Percentiles rank a stretch among this genome's conserved stretches.
These are phyloP conservation scores for Magallana nippona DNA, from an alignment of 2,888 invertebrate genomes.

Conservation along the genomic window DNA sequence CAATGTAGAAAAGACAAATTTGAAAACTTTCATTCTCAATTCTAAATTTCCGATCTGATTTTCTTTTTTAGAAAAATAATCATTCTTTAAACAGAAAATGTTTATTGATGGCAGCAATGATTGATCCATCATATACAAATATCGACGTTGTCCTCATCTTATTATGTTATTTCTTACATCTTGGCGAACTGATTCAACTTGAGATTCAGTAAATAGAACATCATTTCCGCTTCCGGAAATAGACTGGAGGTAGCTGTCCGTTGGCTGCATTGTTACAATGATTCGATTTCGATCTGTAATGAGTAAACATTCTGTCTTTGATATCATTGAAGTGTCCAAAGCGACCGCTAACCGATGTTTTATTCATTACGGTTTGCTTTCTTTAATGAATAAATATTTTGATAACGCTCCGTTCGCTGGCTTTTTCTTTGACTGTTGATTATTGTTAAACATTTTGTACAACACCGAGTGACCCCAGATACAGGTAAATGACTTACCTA, in stretches of 20 bases:
- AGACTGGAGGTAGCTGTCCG: constrained; percentile 6
- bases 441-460: too few species aligned
- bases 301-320: neutral
- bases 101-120: too few species aligned
- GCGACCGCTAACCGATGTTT: neutral
- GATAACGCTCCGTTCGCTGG: neutral
- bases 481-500: constrained; percentile 57
- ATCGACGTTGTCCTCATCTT: too few species aligned
- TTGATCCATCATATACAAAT: too few species aligned
- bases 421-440: neutral
- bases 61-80: too few species aligned
- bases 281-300: constrained; percentile 21
- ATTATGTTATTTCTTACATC: neutral
- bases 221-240: constrained; percentile 23
- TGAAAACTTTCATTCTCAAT: too few species aligned
- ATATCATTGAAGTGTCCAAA: neutral
- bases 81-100: too few species aligned
- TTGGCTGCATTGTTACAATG: constrained; percentile 16
- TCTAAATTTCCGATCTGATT: too few species aligned
- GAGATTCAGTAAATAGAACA: neutral
- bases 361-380: constrained; percentile 13
- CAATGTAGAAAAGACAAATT: too few species aligned
- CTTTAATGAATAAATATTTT: constrained; percentile 24
- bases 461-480: neutral
- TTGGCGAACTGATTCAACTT: neutral